These are phyloP conservation scores for Coelinius sp. DNA, from an alignment of 2,888 invertebrate species.

Conservation along the genomic window DNA sequence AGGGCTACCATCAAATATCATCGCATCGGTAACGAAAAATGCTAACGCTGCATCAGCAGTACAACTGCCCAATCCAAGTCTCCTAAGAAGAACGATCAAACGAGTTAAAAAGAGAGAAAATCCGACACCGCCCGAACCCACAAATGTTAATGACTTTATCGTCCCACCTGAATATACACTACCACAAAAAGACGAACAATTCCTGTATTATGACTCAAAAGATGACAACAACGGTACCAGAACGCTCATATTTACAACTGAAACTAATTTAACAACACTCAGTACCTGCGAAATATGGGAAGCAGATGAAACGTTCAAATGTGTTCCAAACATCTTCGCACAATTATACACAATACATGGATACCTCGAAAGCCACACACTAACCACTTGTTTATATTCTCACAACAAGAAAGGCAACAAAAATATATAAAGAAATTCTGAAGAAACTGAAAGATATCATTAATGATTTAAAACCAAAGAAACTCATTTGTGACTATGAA, in stretches of 20 bases:
- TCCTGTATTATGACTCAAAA: neutral
- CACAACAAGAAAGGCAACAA: slow-evolving; percentile 40
- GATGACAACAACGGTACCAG: neutral
- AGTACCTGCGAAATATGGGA: slow-evolving; percentile 41
- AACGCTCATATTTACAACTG: too few species aligned
- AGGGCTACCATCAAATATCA: too few species aligned
- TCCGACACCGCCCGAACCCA: neutral
- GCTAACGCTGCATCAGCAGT: too few species aligned
- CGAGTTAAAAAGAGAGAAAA: neutral
- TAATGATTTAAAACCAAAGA: neutral
- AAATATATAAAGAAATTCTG: slow-evolving; percentile 24
- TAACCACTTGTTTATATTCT: slow-evolving; percentile 45
- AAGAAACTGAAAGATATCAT: slow-evolving; percentile 16
- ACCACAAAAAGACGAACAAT: neutral
- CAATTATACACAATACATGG: slow-evolving; percentile 49
- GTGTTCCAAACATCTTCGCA: slow-evolving; percentile 45
- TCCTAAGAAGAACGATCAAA: neutral
- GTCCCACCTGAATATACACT: neutral
- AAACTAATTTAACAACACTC: neutral
- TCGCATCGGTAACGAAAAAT: too few species aligned
- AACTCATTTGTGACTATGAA: slow-evolving; percentile 28
- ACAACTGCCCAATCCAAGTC: too few species aligned
- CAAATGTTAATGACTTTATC: neutral
- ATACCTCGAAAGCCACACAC: slow-evolving; percentile 28
- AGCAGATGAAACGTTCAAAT: slow-evolving; percentile 47